These are phyloP conservation scores for Crypturellus undulatus DNA, from an alignment of 2,113 vertebrate genomes.

Conservation along the genomic window DNA sequence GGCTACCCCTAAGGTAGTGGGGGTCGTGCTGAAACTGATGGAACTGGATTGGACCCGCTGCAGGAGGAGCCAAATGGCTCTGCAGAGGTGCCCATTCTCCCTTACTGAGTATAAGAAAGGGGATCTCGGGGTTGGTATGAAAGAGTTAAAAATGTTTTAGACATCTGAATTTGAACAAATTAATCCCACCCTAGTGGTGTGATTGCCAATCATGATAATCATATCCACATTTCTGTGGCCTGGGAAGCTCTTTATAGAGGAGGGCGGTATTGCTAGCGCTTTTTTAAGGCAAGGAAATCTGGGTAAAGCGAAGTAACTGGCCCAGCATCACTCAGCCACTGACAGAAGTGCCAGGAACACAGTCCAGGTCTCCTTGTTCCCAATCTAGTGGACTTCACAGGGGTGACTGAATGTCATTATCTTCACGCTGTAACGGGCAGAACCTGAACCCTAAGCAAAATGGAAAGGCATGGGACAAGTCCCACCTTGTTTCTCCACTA, in stretches of 20 bases:
- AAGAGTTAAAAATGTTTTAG: constrained; percentile 45
- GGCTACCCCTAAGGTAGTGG: too few relatives aligned
- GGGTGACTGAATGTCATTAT: background rate
- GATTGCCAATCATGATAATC: constrained; percentile 47
- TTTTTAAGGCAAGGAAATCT: background rate
- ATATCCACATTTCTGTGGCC: constrained; percentile 43
- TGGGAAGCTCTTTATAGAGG: constrained; percentile 11
- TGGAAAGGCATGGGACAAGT: background rate
- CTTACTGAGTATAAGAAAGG: background rate
- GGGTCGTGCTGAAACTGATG: background rate
- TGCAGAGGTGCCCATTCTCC: background rate
- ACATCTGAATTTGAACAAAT: constrained; percentile 25
- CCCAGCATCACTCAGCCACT: background rate
- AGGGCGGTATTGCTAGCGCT: background rate
- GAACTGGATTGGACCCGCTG: background rate
- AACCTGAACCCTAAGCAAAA: background rate
- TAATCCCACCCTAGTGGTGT: background rate
- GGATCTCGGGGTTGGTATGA: background rate
- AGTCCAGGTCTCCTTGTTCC: constrained; percentile 3
- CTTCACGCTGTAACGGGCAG: background rate
- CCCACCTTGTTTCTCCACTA: background rate
- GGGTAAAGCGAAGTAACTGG: background rate
- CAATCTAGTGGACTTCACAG: background rate
- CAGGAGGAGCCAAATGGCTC: background rate
- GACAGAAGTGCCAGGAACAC: constrained; percentile 29